Percentiles rank a stretch among this genome's conserved stretches.
phyloP scores from a whole-genome alignment of 2,888 invertebrate genomes.

The Perizoma affinitatum region DNA sequence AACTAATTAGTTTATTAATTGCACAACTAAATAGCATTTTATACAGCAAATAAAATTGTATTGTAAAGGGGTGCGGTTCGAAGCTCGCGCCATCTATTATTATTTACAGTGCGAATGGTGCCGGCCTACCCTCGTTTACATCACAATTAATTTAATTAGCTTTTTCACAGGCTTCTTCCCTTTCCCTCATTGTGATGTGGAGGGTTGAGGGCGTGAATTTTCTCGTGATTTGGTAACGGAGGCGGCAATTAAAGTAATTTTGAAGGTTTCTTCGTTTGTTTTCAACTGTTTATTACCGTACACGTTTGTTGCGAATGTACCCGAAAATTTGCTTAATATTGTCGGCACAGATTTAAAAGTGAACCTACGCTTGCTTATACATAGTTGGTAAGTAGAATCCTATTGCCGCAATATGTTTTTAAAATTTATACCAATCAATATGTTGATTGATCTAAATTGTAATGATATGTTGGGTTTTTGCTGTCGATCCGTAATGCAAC shows the following conservation, averaged over 20 bases:
- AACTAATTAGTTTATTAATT: conserved; percentile 54
- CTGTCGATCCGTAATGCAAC: conserved; percentile 50
- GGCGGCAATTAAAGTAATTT: conserved; percentile 79
- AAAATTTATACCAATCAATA: too few species aligned
- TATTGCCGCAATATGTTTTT: too few species aligned
- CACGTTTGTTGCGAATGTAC: conserved; percentile 60
- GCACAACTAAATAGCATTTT: conserved; percentile 48
- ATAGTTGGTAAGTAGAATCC: not conserved
- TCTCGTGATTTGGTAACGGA: conserved; percentile 80
- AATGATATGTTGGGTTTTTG: conserved; percentile 17
- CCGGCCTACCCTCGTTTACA: conserved; percentile 78
- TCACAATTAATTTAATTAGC: conserved; percentile 83
- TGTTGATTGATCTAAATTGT: too few species aligned
- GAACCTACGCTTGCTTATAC: not conserved
- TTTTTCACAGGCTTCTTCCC: conserved; percentile 82
- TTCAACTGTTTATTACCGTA: conserved; percentile 72
- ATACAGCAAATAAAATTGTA: conserved; percentile 59
- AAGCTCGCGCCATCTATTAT: conserved; percentile 66
- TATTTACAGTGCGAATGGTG: conserved; percentile 70
- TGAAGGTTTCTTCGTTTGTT: conserved; percentile 76
- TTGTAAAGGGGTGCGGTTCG: conserved; percentile 64
- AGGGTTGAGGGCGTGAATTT: conserved; percentile 78
- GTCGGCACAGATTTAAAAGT: conserved; percentile 39
- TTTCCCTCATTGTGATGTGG: conserved; percentile 74
- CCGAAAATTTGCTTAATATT: conserved; percentile 55